Conservation (phyloP, 2,113 vertebrate species). For the Paramormyrops kingsleyae region DNA sequence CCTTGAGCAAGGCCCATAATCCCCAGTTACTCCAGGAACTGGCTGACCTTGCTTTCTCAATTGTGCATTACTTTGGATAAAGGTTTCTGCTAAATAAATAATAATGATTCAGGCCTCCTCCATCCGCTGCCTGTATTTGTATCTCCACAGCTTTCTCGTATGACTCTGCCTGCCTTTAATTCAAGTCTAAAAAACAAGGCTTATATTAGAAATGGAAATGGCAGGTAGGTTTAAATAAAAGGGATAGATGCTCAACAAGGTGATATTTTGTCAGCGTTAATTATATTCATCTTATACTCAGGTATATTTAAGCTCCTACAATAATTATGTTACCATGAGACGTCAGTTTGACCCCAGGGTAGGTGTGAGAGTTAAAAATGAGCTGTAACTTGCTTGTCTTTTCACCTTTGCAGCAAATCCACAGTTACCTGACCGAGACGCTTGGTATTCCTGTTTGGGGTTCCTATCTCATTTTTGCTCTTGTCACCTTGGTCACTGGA, state of each 20-base stretch:
- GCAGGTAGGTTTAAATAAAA: neutral
- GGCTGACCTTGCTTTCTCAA: neutral
- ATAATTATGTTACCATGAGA: neutral
- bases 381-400: neutral
- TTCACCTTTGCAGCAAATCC: constrained; percentile 63
- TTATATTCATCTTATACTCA: neutral
- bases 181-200: neutral
- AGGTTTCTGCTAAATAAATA: neutral
- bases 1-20: neutral
- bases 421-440: constrained; percentile 72
- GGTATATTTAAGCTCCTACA: neutral
- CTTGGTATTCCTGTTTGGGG: constrained; percentile 72
- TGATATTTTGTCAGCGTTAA: neutral
- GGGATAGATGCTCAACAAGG: neutral
- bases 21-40: neutral
- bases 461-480: constrained; percentile 70
- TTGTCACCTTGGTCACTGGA: constrained; percentile 70
- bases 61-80: neutral
- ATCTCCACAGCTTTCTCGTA: neutral
- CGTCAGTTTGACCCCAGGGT: too few species aligned
- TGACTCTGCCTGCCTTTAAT: neutral
- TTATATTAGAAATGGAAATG: neutral
- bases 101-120: neutral
- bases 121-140: neutral
- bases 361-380: neutral